Evolutionary conservation across 2,888 invertebrate species (phyloP), one percentile per base, ranked within the genome.

Genomic region (Nematopogon swammerdamellus): DNA sequence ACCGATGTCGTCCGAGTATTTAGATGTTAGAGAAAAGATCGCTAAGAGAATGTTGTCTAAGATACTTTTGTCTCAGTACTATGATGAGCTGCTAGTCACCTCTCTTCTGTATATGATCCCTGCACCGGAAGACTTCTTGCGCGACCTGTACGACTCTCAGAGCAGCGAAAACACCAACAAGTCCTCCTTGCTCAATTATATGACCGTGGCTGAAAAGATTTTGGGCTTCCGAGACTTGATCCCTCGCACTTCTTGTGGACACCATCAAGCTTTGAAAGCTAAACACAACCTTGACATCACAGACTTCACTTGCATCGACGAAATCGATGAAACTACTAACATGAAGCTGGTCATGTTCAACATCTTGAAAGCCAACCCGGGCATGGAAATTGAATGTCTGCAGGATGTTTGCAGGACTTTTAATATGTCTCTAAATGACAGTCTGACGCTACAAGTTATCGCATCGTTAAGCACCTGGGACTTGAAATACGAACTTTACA

Each of bases 291-390:
- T 79, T 16, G 70, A 73, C 59, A 62, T 77, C 51, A 63, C 69
- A 18, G 75, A 77, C 54, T 64, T 79, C 51, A 64, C 70, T 49
- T 59, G 76, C 46, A 69, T 74, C n/a, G 76, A 75, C 57, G 67
- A 63, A 53, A 69, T 65, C 36, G 79, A 77, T 62, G 74, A 75
- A 62, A 77, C 77, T 18, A 76, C 74, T 75, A 75, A 79, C 63
- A 70, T 67, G 1, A 76, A 77, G 63, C 68, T 75, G 25, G 62
- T 77, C 50, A 57, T 79, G n/a, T 75, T 75, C 61, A 70, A 71
- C 54, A 67, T 76, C 52, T 61, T 79, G 53, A 67, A 64, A 56
- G 70, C 72, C 56, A 61, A 66, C 52, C 74, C 75, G 18, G 56
- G 67, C 46, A 73, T 64, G 4, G 53, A 60, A 45, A 65, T 70